Evolutionary conservation across 2,797 vertebrate genomes (phyloP), one percentile per base, ranked within the genome.

Genomic region (Semotilus atromaculatus): DNA sequence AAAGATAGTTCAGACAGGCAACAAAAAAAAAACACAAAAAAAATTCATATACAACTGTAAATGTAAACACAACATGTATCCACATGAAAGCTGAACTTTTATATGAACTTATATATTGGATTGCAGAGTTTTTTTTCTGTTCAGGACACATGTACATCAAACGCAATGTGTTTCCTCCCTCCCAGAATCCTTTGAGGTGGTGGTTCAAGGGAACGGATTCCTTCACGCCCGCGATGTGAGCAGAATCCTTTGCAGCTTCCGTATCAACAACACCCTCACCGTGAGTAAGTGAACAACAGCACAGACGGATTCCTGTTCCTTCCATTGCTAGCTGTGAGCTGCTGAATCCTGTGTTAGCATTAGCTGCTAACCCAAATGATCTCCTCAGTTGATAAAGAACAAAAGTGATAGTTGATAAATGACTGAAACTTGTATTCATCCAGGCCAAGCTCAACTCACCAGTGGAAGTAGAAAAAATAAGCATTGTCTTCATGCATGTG

Each of bases 171-270:
- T 45, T 60, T 53, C 19, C 36, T 53, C 21, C 76, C 11, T 73
- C 67, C 70, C 93, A 99, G 98, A 99, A 88, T 96, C 96, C 0
- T 99, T 99, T 90, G 96, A 99, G 94, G 98, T 99, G 0, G 97
- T 99, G 0, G 96, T 99, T 71, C 96, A 93, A 72, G 98, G 98
- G 31, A 99, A 99, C 0, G 98, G 98, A 38, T 99, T 99, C 89
- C 96, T 97, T 58, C 97, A 98, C 0, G 94, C 97, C 14, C 95
- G 97, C 1, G 97, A 97, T 0, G 97, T 97, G 0, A 96, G 98
- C 91, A 93, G 97, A 67, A 97, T 99, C 34, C 97, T 99, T 86
- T 99, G 98, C 95, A 99, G 98, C 89, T 99, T 99, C 94, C 96
- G 95, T 89, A 97, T 99, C 93, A 99, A 99, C 0, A 97, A 99